These are phyloP conservation scores for Erebia epiphron DNA, from an alignment of 2,888 invertebrate species.

Conservation along the genomic window DNA sequence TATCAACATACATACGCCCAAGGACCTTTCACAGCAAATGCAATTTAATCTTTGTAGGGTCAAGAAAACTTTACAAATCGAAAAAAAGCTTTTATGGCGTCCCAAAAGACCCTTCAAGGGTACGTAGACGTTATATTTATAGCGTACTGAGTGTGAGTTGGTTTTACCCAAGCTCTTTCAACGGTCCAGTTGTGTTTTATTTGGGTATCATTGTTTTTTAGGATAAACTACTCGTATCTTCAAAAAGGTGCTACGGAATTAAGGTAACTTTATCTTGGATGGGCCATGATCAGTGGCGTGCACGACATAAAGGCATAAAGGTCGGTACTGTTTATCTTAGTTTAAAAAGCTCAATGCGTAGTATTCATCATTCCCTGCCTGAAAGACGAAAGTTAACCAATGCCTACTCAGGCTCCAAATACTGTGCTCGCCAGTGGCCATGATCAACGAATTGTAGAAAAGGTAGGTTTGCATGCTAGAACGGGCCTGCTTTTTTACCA, in stretches of 20 bases:
- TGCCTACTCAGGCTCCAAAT: no score
- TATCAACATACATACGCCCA: neutral
- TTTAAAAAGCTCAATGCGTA: no score
- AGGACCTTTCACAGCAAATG: slow-evolving; percentile 3
- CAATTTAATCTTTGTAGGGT: slow-evolving; percentile 16
- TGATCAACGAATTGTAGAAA: no score
- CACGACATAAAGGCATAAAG: no score
- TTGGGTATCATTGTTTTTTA: slow-evolving; percentile 13
- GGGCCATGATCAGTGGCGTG: no score
- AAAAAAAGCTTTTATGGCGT: slow-evolving; percentile 42
- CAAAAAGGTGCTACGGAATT: neutral
- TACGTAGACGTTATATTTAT: slow-evolving; percentile 51
- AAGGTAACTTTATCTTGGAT: no score
- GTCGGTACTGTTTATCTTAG: no score
- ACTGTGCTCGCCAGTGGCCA: no score
- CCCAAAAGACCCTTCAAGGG: slow-evolving; percentile 44
- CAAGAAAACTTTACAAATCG: slow-evolving; percentile 28
- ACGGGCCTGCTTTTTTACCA: no score
- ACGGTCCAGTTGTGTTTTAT: slow-evolving; percentile 10
- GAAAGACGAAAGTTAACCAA: no score
- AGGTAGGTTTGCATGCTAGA: no score
- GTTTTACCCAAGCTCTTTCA: slow-evolving; percentile 24
- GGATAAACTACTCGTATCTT: neutral
- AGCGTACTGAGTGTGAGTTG: slow-evolving; percentile 49
- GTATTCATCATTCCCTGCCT: no score